phyloP scores from a whole-genome alignment of 2,888 invertebrate species.

The Zhengitettix transpicula region DNA sequence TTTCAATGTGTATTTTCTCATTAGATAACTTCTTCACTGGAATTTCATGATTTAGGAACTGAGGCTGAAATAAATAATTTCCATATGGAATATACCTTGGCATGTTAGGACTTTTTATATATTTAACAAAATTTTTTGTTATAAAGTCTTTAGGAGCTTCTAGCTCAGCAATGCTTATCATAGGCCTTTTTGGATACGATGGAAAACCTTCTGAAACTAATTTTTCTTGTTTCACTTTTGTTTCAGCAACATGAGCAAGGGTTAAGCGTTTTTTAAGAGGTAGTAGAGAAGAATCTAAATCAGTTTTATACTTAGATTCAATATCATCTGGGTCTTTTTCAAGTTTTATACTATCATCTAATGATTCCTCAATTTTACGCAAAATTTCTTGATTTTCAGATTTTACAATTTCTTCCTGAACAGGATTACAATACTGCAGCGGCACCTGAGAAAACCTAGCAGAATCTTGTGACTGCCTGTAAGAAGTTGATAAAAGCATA shows the following conservation, averaged over 20 bases:
- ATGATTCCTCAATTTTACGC: conserved; percentile 2
- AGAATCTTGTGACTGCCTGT: not conserved
- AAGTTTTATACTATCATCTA: not conserved
- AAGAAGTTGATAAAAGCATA: not conserved
- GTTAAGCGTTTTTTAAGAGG: conserved; percentile 3
- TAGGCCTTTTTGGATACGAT: conserved; percentile 25
- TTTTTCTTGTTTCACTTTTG: not conserved
- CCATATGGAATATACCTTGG: no score
- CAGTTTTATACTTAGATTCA: conserved; percentile 3
- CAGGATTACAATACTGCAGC: no score
- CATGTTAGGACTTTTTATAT: not conserved
- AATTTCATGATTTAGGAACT: not conserved
- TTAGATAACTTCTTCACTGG: not conserved
- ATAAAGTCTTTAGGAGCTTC: conserved; percentile 13
- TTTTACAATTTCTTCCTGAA: not conserved
- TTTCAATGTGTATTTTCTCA: not conserved
- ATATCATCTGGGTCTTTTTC: not conserved
- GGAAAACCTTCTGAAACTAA: conserved; percentile 4
- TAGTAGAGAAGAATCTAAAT: conserved; percentile 1
- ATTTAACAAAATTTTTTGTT: not conserved
- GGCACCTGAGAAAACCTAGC: not conserved
- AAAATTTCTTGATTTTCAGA: conserved; percentile 1
- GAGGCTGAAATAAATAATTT: not conserved
- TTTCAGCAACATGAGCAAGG: not conserved
- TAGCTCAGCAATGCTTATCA: conserved; percentile 25